Evolutionary conservation across 2,797 vertebrate genomes (phyloP).

Genomic region (Distichodus sexfasciatus): DNA sequence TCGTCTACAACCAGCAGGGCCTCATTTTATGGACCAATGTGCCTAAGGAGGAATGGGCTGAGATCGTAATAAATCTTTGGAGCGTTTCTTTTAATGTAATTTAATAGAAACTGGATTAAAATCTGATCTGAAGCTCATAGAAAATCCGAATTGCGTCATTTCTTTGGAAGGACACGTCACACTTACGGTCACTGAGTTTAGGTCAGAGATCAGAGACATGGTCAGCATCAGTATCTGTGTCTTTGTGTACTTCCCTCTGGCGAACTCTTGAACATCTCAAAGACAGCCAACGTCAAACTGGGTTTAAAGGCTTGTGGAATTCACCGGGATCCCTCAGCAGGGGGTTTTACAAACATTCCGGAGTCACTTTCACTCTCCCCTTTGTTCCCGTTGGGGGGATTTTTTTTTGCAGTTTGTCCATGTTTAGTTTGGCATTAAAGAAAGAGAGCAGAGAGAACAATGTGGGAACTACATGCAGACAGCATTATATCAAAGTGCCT

Average conservation of each 20-base stretch:
- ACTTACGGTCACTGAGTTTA: too few species aligned
- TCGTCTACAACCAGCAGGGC: neutral
- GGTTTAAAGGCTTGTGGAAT: constrained; percentile 60
- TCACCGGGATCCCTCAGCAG: constrained; percentile 54
- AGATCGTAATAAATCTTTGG: neutral
- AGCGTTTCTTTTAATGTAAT: too few species aligned
- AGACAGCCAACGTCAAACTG: neutral
- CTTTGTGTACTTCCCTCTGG: constrained; percentile 6
- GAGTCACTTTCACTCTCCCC: constrained; percentile 26
- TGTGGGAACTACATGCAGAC: too few species aligned
- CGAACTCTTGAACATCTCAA: neutral
- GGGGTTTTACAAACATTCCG: constrained; percentile 63
- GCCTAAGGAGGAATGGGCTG: neutral
- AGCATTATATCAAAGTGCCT: too few species aligned
- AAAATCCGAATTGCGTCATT: too few species aligned
- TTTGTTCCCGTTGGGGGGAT: constrained; percentile 48
- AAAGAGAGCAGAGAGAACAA: too few species aligned
- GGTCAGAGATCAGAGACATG: too few species aligned
- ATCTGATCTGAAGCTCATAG: too few species aligned
- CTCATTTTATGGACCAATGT: neutral
- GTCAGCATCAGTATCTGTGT: too few species aligned
- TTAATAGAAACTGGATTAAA: too few species aligned
- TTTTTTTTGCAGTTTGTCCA: constrained; percentile 23
- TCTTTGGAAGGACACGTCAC: too few species aligned
- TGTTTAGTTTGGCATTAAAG: constrained; percentile 7